Percentiles rank a stretch among this genome's conserved stretches.
phyloP scores from a whole-genome alignment of 2,113 vertebrate species.

The Calonectris borealis region DNA sequence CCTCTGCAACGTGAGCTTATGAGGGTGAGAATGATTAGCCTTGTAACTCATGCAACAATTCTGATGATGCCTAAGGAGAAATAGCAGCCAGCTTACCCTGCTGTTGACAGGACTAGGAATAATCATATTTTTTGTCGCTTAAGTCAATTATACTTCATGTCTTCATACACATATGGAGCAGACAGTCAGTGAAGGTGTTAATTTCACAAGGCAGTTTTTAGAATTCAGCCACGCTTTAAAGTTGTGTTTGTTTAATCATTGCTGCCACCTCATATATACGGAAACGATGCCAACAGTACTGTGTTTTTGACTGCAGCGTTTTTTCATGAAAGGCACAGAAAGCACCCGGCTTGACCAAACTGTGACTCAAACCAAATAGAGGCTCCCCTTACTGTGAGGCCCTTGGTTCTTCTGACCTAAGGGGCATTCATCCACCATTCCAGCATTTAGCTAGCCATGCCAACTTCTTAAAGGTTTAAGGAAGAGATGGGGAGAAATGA shows the following conservation, averaged over 20 bases:
- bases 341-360: neutral
- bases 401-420: neutral
- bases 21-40: neutral
- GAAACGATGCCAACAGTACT: neutral
- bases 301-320: neutral
- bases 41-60: neutral
- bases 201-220: neutral
- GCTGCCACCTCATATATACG: slow-evolving; percentile 8
- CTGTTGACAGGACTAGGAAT: neutral
- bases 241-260: slow-evolving; percentile 31
- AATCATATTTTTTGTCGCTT: neutral
- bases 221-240: neutral
- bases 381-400: neutral
- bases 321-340: neutral
- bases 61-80: neutral
- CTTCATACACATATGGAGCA: fast-evolving
- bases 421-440: neutral
- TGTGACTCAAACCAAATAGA: neutral
- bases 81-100: neutral
- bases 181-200: neutral
- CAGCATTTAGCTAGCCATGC: neutral
- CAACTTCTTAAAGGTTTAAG: neutral
- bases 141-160: neutral
- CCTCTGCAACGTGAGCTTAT: neutral
- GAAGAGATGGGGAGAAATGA: neutral